phyloP scores from a whole-genome alignment of 2,113 vertebrate species.

The Triplophysa siluroides region DNA sequence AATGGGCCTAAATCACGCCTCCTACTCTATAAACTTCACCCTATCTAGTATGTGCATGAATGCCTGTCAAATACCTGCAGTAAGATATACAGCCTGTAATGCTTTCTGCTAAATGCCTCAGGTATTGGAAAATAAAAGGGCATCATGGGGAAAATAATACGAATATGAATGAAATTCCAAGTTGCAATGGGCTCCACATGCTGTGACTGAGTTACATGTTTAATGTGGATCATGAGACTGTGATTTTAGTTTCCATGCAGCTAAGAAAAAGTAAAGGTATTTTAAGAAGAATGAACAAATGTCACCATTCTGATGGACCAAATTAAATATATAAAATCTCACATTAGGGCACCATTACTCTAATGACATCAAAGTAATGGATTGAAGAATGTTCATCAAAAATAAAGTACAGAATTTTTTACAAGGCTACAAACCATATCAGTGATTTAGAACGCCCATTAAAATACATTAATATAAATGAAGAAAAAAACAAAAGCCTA shows the following conservation, averaged over 20 bases:
- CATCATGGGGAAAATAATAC: neutral
- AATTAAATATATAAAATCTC: no score
- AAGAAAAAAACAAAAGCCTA: no score
- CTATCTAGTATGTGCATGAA: slow-evolving; percentile 7
- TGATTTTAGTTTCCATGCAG: slow-evolving; percentile 15
- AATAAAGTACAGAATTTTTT: no score
- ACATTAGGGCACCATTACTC: no score
- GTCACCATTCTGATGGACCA: no score
- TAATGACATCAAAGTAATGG: no score
- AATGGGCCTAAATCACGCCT: neutral
- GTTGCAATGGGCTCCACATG: slow-evolving; percentile 49
- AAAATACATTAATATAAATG: no score
- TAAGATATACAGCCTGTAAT: slow-evolving; percentile 2
- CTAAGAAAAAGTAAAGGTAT: neutral
- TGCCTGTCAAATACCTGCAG: neutral
- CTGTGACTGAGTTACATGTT: slow-evolving; percentile 11
- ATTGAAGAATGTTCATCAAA: no score
- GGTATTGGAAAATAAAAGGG: slow-evolving; percentile 25
- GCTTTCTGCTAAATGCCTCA: slow-evolving; percentile 16
- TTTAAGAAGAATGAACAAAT: neutral
- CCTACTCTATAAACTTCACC: neutral
- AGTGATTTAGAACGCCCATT: no score
- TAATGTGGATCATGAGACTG: slow-evolving; percentile 42
- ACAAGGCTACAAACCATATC: no score
- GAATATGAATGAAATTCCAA: slow-evolving; percentile 41